A percentile compares a stretch with the other conserved stretches of the same genome.
Evolutionary conservation across 2,113 vertebrate species (phyloP).

Genomic region (Aspidoscelis tigris): DNA sequence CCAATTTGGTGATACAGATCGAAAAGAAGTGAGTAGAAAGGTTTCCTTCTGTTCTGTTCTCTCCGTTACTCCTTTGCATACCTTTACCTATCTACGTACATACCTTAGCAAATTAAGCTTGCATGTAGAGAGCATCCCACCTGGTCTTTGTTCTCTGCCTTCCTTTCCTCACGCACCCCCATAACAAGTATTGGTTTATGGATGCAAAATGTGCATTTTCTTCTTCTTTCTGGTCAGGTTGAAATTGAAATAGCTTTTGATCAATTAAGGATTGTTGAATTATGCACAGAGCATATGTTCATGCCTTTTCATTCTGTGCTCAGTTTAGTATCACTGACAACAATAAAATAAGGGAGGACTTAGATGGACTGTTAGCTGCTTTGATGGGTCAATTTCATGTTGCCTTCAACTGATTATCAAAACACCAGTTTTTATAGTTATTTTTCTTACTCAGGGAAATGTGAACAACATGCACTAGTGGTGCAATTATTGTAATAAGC

Average conservation of each 20-base stretch:
- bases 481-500: not conserved
- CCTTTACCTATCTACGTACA: not conserved
- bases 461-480: not conserved
- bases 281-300: not conserved
- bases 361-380: not conserved
- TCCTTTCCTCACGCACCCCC: too few relatives aligned
- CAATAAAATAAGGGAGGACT: not conserved
- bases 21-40: slow-evolving; percentile 84
- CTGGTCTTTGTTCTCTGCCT: not conserved
- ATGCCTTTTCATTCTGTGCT: not conserved
- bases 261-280: not conserved
- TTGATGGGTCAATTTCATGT: not conserved
- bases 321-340: slow-evolving; percentile 13
- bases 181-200: not conserved
- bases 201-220: not conserved
- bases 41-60: not conserved
- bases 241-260: not conserved
- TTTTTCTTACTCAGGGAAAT: not conserved
- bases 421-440: not conserved
- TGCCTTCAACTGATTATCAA: not conserved
- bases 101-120: not conserved
- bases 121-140: not conserved
- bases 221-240: not conserved
- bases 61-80: not conserved
- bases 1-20: slow-evolving; percentile 91